Conservation (phyloP, 2,113 vertebrate species). For the Guaruba guarouba region DNA sequence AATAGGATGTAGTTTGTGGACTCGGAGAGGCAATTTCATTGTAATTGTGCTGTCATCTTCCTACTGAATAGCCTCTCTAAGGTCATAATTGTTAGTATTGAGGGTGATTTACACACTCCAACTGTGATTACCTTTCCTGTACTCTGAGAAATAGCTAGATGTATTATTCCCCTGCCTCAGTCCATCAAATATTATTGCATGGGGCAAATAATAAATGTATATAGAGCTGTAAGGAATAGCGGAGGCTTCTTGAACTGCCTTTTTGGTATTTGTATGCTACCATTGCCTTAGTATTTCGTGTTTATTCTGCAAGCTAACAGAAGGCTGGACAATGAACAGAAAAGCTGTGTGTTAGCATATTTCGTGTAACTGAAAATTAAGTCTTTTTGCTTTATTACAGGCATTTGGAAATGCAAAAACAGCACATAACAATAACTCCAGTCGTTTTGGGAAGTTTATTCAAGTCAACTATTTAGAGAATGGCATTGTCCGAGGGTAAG, state of each 20-base stretch:
- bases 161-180: background rate
- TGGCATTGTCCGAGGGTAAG: conserved; percentile 92
- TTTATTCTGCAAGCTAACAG: background rate
- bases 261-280: background rate
- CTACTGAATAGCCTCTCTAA: background rate
- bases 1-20: background rate
- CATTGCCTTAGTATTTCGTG: rapidly evolving
- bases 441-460: conserved; percentile 96
- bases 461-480: conserved; percentile 95
- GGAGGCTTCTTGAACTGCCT: background rate
- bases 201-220: background rate
- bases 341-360: background rate
- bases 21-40: background rate
- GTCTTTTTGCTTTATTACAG: conserved; percentile 48
- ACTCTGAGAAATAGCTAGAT: background rate
- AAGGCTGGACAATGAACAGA: background rate
- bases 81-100: background rate
- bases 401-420: conserved; percentile 96
- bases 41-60: background rate
- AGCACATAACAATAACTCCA: conserved; percentile 93
- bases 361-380: background rate
- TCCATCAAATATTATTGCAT: background rate
- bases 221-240: background rate
- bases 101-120: background rate
- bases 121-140: background rate